A percentile compares a stretch with the other conserved stretches of the same genome.
phyloP scores from a whole-genome alignment of 2,888 invertebrate genomes.

The Noctua janthina region DNA sequence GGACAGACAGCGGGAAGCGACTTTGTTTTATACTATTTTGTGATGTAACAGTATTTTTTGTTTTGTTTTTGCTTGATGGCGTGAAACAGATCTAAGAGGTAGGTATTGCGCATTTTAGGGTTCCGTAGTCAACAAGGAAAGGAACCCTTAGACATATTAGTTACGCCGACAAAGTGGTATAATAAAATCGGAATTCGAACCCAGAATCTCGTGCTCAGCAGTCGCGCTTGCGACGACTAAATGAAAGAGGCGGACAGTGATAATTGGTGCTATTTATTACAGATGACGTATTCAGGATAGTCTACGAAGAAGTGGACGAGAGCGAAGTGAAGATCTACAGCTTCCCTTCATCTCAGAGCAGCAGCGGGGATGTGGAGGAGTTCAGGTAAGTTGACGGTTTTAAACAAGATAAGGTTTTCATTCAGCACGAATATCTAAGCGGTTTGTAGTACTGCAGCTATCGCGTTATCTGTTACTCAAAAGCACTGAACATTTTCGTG shows the following conservation, averaged over 20 bases:
- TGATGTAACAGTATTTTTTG: too few relatives aligned
- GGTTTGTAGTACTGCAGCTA: neutral
- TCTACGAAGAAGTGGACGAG: conserved; percentile 96
- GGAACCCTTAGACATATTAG: too few relatives aligned
- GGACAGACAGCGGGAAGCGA: too few relatives aligned
- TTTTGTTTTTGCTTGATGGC: too few relatives aligned
- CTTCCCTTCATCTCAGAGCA: conserved; percentile 95
- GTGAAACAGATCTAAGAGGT: too few relatives aligned
- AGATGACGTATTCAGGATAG: conserved; percentile 95
- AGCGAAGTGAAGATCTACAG: conserved; percentile 97
- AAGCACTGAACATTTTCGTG: too few relatives aligned
- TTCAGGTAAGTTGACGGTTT: conserved; percentile 86
- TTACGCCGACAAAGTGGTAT: too few relatives aligned
- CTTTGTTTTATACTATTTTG: too few relatives aligned
- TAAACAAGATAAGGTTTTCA: neutral
- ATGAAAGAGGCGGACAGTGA: neutral
- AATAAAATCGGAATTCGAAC: neutral
- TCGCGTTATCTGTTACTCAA: neutral
- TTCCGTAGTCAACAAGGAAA: too few relatives aligned
- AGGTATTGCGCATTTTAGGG: too few relatives aligned
- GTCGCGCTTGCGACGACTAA: too few relatives aligned
- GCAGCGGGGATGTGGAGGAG: conserved; percentile 95
- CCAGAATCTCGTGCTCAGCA: neutral
- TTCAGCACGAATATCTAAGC: neutral
- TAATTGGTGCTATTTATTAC: conserved; percentile 50